Evolutionary conservation across 2,888 invertebrate species (phyloP), one percentile per base, ranked within the genome.

Genomic region (Drosophila pegasa): DNA sequence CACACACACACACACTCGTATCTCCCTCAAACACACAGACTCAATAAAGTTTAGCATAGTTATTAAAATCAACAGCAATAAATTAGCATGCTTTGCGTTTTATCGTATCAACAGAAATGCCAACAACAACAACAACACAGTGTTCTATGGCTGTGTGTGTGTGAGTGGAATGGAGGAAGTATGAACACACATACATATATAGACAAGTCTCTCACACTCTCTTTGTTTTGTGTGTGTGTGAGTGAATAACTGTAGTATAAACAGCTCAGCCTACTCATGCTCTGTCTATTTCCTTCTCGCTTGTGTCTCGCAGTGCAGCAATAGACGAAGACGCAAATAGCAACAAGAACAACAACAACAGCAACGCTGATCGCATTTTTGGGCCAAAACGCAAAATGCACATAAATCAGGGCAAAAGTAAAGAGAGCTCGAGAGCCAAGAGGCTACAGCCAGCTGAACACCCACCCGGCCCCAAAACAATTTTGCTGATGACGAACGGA

Each of bases 21-120:
- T 29, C 18, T 48, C 33, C 22, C 31, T 20, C 16, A 16, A 27
- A 4, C 51, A 45, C 20, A 60, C 33, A 41, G 25, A 57, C 63
- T 41, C 73, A 77, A 77, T 77, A 77, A 68, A 66, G 63, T 71
- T 74, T 59, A 60, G 71, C 80, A 74, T 77, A 77, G 71, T 86
- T 87, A 82, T 86, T 81, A 82, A 82, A 82, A 86, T 82, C 87
- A 83, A 83, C 87, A 78, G 84, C 87, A 77, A 82, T 82, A 82
- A 86, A 82, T 82, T 80, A 83, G 78, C 84, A 86, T 86, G 74
- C 80, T 80, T 80, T 86, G 87, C 77, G 74, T 70, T 80, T 71
- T 71, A 60, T 73, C 72, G 59, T 54, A 73, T 67, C 62, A 73
- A 63, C 69, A 73, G 51, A 51, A 41, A 52, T 33, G 47, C 71